A percentile compares a stretch with the other conserved stretches of the same genome.
These are phyloP conservation scores for Felis catus DNA, from an alignment of 2,113 vertebrate species.

Conservation along the genomic window DNA sequence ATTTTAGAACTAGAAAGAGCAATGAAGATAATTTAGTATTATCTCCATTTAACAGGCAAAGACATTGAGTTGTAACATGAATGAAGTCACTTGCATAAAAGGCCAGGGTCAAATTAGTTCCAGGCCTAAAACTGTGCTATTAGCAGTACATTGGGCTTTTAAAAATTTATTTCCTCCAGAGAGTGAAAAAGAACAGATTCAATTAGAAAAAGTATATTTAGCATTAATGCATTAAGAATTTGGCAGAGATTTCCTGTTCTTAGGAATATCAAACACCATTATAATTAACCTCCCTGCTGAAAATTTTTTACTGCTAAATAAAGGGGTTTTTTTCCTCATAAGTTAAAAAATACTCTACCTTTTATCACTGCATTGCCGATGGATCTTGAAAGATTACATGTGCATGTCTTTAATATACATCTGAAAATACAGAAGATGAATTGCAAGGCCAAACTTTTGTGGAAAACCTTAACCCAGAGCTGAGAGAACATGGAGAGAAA, in stretches of 20 bases:
- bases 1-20: not conserved
- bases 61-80: not conserved
- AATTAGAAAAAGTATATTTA: not conserved
- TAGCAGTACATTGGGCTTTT: not conserved
- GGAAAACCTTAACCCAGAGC: not conserved
- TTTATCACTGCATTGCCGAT: not conserved
- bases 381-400: not conserved
- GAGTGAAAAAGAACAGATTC: not conserved
- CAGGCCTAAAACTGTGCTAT: not conserved
- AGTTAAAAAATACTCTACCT: not conserved
- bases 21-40: not conserved
- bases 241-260: not conserved
- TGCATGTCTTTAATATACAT: not conserved
- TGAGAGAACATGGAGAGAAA: not conserved
- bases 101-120: not conserved
- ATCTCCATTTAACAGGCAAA: not conserved
- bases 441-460: not conserved
- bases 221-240: not conserved
- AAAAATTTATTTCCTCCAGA: not conserved
- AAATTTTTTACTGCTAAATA: not conserved
- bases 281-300: slow-evolving; percentile 1
- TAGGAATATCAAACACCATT: not conserved
- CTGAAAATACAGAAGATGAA: not conserved
- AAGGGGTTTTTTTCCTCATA: not conserved
- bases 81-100: not conserved